phyloP scores from a whole-genome alignment of 1,140 invertebrate genomes.

The Drosophila virilis region DNA sequence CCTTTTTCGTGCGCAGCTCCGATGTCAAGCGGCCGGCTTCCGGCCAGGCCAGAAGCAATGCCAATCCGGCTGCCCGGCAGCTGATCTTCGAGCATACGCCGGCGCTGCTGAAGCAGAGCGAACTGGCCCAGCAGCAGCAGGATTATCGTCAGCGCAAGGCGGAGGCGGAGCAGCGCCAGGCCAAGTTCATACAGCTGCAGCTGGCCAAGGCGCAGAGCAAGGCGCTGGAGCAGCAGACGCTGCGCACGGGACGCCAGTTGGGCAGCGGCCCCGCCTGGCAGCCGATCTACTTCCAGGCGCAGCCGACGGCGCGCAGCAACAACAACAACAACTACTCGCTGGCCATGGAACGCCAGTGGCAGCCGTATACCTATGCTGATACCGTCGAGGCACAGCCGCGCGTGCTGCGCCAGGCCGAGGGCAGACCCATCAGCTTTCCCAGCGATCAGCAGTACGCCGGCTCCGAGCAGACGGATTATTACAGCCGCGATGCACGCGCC shows the following conservation, averaged over 20 bases:
- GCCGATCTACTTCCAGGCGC: conserved; percentile 39
- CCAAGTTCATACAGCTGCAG: conserved; percentile 66
- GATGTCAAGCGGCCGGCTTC: conserved; percentile 54
- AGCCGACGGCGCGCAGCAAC: conserved; percentile 34
- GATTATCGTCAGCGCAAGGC: conserved; percentile 66
- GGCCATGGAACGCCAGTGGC: conserved; percentile 55
- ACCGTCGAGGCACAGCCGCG: conserved; percentile 40
- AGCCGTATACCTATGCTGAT: conserved; percentile 28
- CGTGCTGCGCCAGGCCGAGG: conserved; percentile 34
- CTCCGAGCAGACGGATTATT: conserved; percentile 48
- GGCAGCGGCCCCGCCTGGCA: conserved; percentile 39
- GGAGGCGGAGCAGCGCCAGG: conserved; percentile 73
- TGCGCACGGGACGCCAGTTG: conserved; percentile 49
- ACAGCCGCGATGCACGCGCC: conserved; percentile 45
- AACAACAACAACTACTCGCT: conserved; percentile 39
- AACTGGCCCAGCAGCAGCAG: conserved; percentile 58
- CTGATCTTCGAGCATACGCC: conserved; percentile 66
- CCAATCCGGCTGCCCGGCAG: conserved; percentile 42
- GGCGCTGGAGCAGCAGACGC: conserved; percentile 43
- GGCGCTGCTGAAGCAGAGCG: conserved; percentile 68
- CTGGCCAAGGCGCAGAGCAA: conserved; percentile 70
- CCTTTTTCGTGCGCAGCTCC: conserved; percentile 84
- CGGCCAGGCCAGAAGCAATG: conserved; percentile 12
- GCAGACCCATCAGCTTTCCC: conserved; percentile 35
- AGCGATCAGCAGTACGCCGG: conserved; percentile 56